Evolutionary conservation across 2,113 vertebrate genomes (phyloP).

Genomic region (Ptyas mucosa): DNA sequence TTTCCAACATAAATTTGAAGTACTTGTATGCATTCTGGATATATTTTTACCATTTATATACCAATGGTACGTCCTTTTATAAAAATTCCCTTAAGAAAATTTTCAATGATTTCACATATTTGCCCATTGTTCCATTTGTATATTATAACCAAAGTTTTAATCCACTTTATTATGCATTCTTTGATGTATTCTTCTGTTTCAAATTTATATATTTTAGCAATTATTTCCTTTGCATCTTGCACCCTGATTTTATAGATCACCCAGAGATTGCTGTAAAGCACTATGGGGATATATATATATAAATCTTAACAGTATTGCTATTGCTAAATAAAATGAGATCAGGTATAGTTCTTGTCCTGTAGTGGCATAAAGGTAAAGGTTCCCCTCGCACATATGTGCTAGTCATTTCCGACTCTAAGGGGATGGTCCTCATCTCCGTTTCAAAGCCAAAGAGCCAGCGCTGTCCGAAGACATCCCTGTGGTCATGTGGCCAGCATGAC

Average conservation of each 20-base stretch:
- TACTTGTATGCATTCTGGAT: background rate
- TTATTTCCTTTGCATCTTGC: background rate
- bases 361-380: background rate
- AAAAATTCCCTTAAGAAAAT: background rate
- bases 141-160: background rate
- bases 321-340: background rate
- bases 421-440: no score
- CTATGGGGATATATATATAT: no score
- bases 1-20: background rate
- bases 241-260: no score
- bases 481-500: no score
- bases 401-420: no score
- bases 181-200: background rate
- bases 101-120: background rate
- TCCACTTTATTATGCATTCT: background rate
- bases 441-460: no score
- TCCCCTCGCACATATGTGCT: no score
- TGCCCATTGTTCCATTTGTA: background rate
- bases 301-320: no score
- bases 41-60: background rate
- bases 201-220: background rate
- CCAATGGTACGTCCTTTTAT: background rate
- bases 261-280: no score
- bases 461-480: no score
- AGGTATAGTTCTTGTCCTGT: background rate